Base-by-base conservation (phyloP, 2,888 invertebrate genomes). In the Galerucella calmariensis region DNA sequence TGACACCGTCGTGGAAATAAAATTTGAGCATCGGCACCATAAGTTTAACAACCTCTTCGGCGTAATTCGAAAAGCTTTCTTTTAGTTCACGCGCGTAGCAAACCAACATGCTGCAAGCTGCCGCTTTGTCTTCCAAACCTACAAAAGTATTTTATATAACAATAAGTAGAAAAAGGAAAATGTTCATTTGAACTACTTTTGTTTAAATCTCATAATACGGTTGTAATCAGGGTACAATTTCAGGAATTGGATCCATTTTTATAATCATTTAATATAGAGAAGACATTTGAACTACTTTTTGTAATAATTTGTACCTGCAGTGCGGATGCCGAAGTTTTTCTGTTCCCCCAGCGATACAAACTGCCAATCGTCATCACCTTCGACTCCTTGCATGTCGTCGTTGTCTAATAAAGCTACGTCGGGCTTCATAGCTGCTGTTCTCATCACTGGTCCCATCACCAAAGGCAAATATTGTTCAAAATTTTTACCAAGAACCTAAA, bases 101-200 rank as follows among this genome's bases (percentile, higher is more conserved):
- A 11, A 97, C 97, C 72, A 98, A 89, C 97, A 98, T 98, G 87
- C 97, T 96, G 86, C 97, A 98, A 0, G 98, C 98, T 1, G 96
- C 96, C 0, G 97, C 96, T 86, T 98, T 98, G 87, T 98, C 98
- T 88, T 98, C 98, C 73, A 98, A 89, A 79, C 97, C 94, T 91
- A 24, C 10, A 16, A 27, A 58, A 58, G 35, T 41, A 41, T 41
- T 20, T 41, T n/a, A n/a, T 61, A 35, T 35, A 14, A 14, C 2
- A 6, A n/a, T 24, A 20, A 46, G 14, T 20, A 53, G 48, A 41
- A 62, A 69, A 9, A 53, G 27, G 14, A 63, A 70, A 14, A 46
- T 5, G 16, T 14, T 12, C 14, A 41, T 58, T 41, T 16, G 5
- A 14, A n/a, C 8, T 20, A 51, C 11, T 3, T 20, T 53, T 27